Percentiles rank a stretch among this genome's conserved stretches.
These are phyloP conservation scores for Sebastes diaconus DNA, from an alignment of 2,797 vertebrate genomes.

Conservation along the genomic window DNA sequence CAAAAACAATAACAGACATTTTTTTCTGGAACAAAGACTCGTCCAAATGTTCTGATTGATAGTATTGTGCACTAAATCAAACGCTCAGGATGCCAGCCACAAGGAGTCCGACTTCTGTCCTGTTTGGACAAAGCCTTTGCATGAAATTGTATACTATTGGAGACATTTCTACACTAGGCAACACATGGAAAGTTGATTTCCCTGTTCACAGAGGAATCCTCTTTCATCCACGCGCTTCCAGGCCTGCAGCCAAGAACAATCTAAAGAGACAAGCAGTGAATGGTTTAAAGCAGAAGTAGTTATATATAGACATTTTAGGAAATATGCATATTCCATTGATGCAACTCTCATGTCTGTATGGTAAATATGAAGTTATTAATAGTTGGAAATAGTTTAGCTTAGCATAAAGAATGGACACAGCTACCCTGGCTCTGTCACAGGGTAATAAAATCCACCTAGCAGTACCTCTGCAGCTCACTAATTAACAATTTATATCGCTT, in stretches of 20 bases:
- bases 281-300: not conserved
- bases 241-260: not conserved
- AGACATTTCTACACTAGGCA: not conserved
- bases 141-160: not conserved
- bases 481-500: not conserved
- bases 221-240: not conserved
- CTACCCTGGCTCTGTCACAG: not conserved
- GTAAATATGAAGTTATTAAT: not conserved
- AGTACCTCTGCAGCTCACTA: not conserved
- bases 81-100: constrained; percentile 63
- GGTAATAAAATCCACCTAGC: not conserved
- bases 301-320: not conserved
- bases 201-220: constrained; percentile 4
- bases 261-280: not conserved
- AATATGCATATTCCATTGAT: not conserved
- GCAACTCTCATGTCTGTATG: not conserved
- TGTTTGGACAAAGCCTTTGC: constrained; percentile 26
- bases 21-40: constrained; percentile 75
- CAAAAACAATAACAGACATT: constrained; percentile 83
- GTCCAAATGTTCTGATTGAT: constrained; percentile 54
- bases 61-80: constrained; percentile 76
- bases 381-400: not conserved
- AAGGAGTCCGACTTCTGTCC: constrained; percentile 49
- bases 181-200: not conserved
- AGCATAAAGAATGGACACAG: not conserved